phyloP scores from a whole-genome alignment of 1,140 invertebrate species.

The Cydia fagiglandana region DNA sequence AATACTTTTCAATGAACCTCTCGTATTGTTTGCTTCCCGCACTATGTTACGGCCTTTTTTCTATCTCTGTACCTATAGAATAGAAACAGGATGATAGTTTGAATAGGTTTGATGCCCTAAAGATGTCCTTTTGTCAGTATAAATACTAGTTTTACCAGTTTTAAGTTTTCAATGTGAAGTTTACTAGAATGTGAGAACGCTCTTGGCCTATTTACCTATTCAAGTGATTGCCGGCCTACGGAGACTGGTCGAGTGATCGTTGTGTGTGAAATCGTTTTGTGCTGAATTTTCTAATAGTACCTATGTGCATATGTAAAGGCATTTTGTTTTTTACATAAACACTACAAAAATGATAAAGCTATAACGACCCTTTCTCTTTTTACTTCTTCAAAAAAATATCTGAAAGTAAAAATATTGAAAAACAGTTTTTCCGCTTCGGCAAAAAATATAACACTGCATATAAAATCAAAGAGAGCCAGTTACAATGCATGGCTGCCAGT shows the following conservation, averaged over 20 bases:
- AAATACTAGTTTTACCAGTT: constrained; percentile 28
- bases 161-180: constrained; percentile 12
- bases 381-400: too few species aligned
- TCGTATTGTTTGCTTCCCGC: constrained; percentile 50
- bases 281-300: neutral
- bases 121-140: neutral
- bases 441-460: neutral
- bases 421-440: too few species aligned
- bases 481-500: neutral
- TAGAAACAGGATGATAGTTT: constrained; percentile 51
- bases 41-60: constrained; percentile 30
- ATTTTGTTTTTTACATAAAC: too few species aligned
- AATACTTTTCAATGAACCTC: constrained; percentile 67
- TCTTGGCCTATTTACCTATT: constrained; percentile 30
- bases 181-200: constrained; percentile 28
- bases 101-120: constrained; percentile 15
- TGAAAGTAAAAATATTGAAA: too few species aligned
- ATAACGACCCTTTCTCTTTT: too few species aligned
- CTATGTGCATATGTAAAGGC: neutral
- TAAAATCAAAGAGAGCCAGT: neutral
- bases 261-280: neutral
- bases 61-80: constrained; percentile 49
- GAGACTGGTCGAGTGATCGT: constrained; percentile 5
- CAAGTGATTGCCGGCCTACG: neutral
- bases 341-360: too few species aligned